phyloP scores from a whole-genome alignment of 2,797 vertebrate species.

The Phyllotis vaccarum region DNA sequence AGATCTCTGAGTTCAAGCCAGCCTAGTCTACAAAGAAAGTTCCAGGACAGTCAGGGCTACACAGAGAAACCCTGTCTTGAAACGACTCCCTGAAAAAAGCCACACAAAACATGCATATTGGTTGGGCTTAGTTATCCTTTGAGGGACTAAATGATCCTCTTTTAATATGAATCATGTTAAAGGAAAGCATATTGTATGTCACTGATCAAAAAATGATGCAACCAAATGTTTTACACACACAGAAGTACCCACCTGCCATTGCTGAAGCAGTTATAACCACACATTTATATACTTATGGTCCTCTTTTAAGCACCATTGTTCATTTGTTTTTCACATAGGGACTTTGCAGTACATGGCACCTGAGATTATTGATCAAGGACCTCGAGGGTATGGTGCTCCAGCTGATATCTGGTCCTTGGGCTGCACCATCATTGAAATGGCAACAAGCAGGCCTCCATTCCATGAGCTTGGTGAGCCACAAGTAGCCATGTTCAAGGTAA shows the following conservation, averaged over 20 bases:
- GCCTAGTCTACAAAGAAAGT: neutral
- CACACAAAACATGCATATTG: neutral
- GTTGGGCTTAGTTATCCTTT: neutral
- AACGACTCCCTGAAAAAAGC: neutral
- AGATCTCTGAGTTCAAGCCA: neutral
- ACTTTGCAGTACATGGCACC: slow-evolving; percentile 91
- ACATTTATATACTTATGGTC: neutral
- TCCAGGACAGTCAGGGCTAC: neutral
- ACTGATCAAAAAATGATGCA: slow-evolving; percentile 34
- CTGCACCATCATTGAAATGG: slow-evolving; percentile 92
- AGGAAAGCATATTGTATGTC: neutral
- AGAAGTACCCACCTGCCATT: neutral
- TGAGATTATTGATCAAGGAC: slow-evolving; percentile 90
- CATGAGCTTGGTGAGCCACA: slow-evolving; percentile 89
- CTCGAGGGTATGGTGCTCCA: slow-evolving; percentile 88
- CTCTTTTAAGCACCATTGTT: neutral
- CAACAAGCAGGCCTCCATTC: slow-evolving; percentile 89
- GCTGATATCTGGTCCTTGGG: slow-evolving; percentile 92
- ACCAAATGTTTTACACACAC: neutral
- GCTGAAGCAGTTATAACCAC: neutral
- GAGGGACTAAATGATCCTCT: neutral
- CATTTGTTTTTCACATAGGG: slow-evolving; percentile 81
- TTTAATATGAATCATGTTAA: neutral
- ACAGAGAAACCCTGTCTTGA: neutral
- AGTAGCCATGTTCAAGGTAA: slow-evolving; percentile 90